A percentile compares a stretch with the other conserved stretches of the same genome.
These are phyloP conservation scores for Watersipora subatra DNA, from an alignment of 1,140 invertebrate species.

Conservation along the genomic window DNA sequence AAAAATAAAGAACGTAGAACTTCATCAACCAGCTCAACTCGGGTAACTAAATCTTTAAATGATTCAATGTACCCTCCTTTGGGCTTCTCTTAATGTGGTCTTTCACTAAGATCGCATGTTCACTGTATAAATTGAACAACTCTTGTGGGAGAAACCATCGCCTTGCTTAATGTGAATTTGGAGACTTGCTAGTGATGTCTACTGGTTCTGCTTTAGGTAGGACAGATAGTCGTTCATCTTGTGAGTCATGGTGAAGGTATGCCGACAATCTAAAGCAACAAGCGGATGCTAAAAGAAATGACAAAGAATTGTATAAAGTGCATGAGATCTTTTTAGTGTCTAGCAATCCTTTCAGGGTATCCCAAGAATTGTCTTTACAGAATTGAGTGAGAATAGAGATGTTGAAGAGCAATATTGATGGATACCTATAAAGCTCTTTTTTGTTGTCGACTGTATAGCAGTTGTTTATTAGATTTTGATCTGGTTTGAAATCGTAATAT, in stretches of 20 bases:
- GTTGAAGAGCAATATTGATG: neutral
- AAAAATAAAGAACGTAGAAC: neutral
- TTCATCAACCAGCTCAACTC: neutral
- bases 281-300: neutral
- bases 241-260: neutral
- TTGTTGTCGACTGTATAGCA: neutral
- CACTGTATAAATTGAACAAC: neutral
- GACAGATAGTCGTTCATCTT: neutral
- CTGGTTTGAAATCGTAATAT: neutral
- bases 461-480: neutral
- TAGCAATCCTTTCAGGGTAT: neutral
- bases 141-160: neutral
- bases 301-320: neutral
- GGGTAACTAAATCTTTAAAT: neutral
- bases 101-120: neutral
- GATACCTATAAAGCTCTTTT: neutral
- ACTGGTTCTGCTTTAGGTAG: neutral
- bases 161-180: neutral
- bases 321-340: neutral
- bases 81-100: neutral
- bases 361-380: neutral
- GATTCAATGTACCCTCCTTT: neutral
- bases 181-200: neutral
- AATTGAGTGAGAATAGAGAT: neutral
- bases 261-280: neutral